These are phyloP conservation scores for Phrynocephalus forsythii DNA, from an alignment of 2,797 vertebrate species.

Conservation along the genomic window DNA sequence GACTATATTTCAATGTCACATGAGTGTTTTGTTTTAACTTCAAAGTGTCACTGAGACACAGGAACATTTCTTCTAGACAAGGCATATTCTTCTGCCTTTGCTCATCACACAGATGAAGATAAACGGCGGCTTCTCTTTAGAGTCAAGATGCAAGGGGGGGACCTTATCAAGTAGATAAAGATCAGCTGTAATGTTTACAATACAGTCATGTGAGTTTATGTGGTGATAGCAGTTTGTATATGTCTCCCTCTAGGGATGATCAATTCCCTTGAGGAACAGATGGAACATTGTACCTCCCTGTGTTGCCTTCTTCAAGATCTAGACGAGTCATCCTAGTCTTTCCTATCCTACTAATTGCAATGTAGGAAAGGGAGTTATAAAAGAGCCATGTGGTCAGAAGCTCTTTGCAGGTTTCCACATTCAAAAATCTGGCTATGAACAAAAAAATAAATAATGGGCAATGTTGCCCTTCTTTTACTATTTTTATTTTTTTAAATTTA, in stretches of 20 bases:
- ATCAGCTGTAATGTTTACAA: constrained; percentile 1
- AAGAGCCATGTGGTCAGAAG: not conserved
- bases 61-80: constrained; percentile 63
- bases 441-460: not conserved
- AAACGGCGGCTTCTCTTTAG: constrained; percentile 60
- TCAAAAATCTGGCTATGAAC: not conserved
- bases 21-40: constrained; percentile 69
- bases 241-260: not conserved
- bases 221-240: not conserved
- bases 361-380: not conserved
- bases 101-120: constrained; percentile 67
- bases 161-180: constrained; percentile 12
- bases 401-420: not conserved
- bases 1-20: constrained; percentile 62
- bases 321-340: not conserved
- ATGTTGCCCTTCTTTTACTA: too few relatives aligned
- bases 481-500: too few relatives aligned
- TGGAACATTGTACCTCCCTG: not conserved
- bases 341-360: not conserved
- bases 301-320: not conserved
- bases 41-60: constrained; percentile 66
- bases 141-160: constrained; percentile 54
- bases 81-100: constrained; percentile 52
- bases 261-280: not conserved
- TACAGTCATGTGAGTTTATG: not conserved